Percentiles rank a stretch among this genome's conserved stretches.
phyloP scores from a whole-genome alignment of 2,888 invertebrate genomes.

The Drosophila anomalata region DNA sequence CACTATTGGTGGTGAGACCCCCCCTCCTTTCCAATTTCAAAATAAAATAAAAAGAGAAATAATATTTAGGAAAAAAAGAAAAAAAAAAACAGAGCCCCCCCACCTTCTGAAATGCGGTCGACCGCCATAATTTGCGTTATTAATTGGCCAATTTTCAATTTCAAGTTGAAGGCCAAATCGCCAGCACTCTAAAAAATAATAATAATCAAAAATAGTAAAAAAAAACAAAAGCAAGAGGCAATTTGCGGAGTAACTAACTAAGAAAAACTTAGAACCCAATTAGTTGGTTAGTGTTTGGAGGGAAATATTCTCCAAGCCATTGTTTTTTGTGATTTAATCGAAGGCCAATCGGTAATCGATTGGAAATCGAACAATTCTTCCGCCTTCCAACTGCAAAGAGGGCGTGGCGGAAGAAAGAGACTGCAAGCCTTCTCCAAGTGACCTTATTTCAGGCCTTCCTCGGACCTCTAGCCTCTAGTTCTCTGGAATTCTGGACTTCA shows the following conservation, averaged over 20 bases:
- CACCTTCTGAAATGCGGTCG: slow-evolving; percentile 31
- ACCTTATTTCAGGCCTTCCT: not conserved
- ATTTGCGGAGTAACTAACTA: slow-evolving; percentile 40
- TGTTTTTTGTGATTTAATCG: slow-evolving; percentile 3
- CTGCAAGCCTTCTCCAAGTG: not conserved
- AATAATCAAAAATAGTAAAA: slow-evolving; percentile 8
- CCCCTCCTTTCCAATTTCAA: not conserved
- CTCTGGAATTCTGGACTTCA: not conserved
- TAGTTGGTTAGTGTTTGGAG: slow-evolving; percentile 24
- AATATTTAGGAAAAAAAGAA: not conserved
- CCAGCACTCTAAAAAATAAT: slow-evolving; percentile 18
- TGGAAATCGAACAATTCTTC: slow-evolving; percentile 34
- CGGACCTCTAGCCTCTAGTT: not conserved
- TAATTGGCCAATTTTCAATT: slow-evolving; percentile 77
- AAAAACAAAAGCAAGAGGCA: slow-evolving; percentile 18
- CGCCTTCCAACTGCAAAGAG: slow-evolving; percentile 5
- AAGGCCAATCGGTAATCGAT: slow-evolving; percentile 30
- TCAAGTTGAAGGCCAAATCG: slow-evolving; percentile 72
- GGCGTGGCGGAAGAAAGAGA: slow-evolving; percentile 13
- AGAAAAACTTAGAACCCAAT: slow-evolving; percentile 58
- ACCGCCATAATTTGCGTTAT: slow-evolving; percentile 74
- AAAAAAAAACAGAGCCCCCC: not conserved
- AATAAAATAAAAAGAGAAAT: not conserved
- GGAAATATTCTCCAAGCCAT: slow-evolving; percentile 19
- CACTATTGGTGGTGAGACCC: slow-evolving; percentile 48